Conservation (phyloP, 2,797 vertebrate species). For the Mycteria americana region DNA sequence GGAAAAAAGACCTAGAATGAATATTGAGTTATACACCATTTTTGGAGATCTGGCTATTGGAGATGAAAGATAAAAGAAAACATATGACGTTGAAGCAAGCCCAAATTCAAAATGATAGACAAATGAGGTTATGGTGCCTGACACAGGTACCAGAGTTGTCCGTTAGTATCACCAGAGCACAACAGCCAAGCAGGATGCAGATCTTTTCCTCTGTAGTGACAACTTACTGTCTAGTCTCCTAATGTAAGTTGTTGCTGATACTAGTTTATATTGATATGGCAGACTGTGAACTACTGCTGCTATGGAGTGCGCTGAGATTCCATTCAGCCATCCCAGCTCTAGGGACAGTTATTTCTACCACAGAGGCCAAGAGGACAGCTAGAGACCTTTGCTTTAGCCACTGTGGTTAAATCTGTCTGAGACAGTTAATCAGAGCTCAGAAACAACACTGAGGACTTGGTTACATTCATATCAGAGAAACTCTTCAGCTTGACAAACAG, state of each 20-base stretch:
- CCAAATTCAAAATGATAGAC: not conserved
- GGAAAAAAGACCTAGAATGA: not conserved
- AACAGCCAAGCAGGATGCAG: not conserved
- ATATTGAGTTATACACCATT: not conserved
- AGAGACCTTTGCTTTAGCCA: not conserved
- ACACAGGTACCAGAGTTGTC: not conserved
- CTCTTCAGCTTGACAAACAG: conserved; percentile 16
- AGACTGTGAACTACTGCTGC: not conserved
- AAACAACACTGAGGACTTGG: not conserved
- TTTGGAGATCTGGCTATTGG: not conserved
- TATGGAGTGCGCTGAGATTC: not conserved
- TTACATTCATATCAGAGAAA: not conserved
- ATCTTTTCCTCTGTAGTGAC: not conserved
- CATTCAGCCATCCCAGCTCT: not conserved
- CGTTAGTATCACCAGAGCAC: not conserved
- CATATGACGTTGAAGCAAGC: not conserved
- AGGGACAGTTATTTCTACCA: not conserved
- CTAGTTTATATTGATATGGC: not conserved
- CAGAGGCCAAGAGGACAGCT: not conserved
- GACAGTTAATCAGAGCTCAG: not conserved
- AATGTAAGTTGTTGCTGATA: not conserved
- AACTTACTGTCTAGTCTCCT: not conserved
- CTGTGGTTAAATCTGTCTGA: not conserved
- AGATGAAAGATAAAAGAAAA: not conserved
- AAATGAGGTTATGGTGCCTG: not conserved